Conservation (phyloP, 2,888 invertebrate genomes). For the Clistopyga incitator region DNA sequence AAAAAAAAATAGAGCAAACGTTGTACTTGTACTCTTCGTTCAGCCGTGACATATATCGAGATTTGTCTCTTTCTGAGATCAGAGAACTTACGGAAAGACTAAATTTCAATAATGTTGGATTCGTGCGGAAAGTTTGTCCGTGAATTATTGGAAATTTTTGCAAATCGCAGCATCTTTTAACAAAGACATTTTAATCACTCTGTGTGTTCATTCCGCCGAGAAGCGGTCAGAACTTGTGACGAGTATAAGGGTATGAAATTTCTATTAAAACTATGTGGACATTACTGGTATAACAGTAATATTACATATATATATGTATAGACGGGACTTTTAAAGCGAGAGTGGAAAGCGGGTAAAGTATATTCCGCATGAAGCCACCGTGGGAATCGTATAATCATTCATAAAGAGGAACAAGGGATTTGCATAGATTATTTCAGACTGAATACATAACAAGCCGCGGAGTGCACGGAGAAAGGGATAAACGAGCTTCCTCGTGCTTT, state of each 20-base stretch:
- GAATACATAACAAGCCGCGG: slow-evolving; percentile 34
- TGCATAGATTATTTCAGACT: slow-evolving; percentile 45
- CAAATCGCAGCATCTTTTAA: not conserved
- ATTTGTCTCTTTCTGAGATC: slow-evolving; percentile 44
- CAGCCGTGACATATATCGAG: slow-evolving; percentile 39
- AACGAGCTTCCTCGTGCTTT: slow-evolving; percentile 16
- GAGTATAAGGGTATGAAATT: slow-evolving; percentile 9
- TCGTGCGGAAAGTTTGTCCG: not conserved
- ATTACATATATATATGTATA: not conserved
- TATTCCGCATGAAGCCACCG: slow-evolving; percentile 26
- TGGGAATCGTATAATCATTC: slow-evolving; percentile 43
- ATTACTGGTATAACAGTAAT: slow-evolving; percentile 18
- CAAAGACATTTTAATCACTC: slow-evolving; percentile 8
- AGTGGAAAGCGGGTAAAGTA: slow-evolving; percentile 6
- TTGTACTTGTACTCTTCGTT: slow-evolving; percentile 12
- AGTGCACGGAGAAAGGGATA: slow-evolving; percentile 21
- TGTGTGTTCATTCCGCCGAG: not conserved
- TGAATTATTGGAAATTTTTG: slow-evolving; percentile 2
- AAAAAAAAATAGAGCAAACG: too few relatives aligned
- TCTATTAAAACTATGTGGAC: slow-evolving; percentile 20
- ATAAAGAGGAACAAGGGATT: slow-evolving; percentile 42
- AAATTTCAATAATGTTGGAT: not conserved
- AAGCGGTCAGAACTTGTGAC: not conserved
- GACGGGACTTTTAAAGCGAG: slow-evolving; percentile 8
- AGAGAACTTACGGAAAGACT: not conserved